Conservation (phyloP, 2,888 invertebrate genomes). For the Nemapogon koenigi region DNA sequence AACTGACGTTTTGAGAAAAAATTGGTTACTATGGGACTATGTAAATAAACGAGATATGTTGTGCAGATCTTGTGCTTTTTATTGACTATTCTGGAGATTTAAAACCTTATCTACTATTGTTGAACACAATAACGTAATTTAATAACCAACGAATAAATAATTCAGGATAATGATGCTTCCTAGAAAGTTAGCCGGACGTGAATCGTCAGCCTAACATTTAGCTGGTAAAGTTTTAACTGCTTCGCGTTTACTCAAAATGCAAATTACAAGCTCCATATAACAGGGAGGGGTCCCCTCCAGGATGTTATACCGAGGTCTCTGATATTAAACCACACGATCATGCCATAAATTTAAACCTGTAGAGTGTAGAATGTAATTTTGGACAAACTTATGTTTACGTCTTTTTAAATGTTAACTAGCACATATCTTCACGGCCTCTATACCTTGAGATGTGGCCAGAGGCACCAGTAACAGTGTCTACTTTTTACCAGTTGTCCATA, state of each 20-base stretch:
- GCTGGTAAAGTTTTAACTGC: constrained; percentile 50
- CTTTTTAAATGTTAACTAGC: constrained; percentile 31
- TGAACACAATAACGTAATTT: too few species aligned
- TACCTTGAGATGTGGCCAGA: too few species aligned
- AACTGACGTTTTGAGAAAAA: too few species aligned
- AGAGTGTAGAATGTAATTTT: constrained; percentile 43
- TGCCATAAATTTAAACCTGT: constrained; percentile 46
- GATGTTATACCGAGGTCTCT: constrained; percentile 46
- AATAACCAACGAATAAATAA: not conserved
- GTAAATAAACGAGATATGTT: too few species aligned
- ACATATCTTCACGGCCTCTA: too few species aligned
- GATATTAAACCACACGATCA: constrained; percentile 57
- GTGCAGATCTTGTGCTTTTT: too few species aligned
- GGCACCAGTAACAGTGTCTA: too few species aligned
- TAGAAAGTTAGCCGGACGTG: constrained; percentile 15
- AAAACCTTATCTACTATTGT: too few species aligned
- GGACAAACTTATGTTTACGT: constrained; percentile 37
- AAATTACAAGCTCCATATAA: constrained; percentile 52
- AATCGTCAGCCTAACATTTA: constrained; percentile 29
- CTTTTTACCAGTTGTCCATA: too few species aligned
- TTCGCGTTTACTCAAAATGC: constrained; percentile 55
- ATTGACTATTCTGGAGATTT: too few species aligned
- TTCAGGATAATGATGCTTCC: not conserved
- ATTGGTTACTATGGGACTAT: too few species aligned
- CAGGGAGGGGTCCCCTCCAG: constrained; percentile 35